These are phyloP conservation scores for Macrophya annulata DNA, from an alignment of 2,888 invertebrate genomes.

Conservation along the genomic window DNA sequence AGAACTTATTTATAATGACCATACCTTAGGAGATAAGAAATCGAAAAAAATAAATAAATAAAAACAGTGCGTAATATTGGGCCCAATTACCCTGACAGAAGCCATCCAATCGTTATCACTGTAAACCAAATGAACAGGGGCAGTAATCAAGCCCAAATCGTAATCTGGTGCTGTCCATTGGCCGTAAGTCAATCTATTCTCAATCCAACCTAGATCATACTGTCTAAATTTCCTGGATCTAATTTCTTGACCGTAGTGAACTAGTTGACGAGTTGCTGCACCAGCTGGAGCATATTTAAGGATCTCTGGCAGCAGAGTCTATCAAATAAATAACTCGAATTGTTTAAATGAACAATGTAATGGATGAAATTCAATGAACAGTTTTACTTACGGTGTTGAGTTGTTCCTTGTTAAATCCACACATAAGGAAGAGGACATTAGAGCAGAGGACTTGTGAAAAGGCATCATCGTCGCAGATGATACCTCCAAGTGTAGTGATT, in stretches of 20 bases:
- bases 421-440: conserved; percentile 85
- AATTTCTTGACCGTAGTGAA: conserved; percentile 88
- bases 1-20: background rate
- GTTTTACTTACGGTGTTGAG: conserved; percentile 79
- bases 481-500: conserved; percentile 79
- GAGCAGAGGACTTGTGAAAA: conserved; percentile 84
- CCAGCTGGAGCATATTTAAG: conserved; percentile 88
- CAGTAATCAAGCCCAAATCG: conserved; percentile 81
- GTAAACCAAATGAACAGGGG: conserved; percentile 86
- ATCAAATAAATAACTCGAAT: conserved; percentile 49
- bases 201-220: conserved; percentile 79
- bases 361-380: conserved; percentile 77
- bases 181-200: conserved; percentile 82
- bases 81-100: conserved; percentile 67
- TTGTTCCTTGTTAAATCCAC: conserved; percentile 83
- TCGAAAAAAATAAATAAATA: no score
- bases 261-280: conserved; percentile 85
- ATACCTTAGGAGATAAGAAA: background rate
- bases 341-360: background rate
- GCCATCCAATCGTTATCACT: conserved; percentile 86
- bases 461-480: conserved; percentile 82
- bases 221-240: conserved; percentile 71
- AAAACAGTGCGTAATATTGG: background rate
- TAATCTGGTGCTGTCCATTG: conserved; percentile 82
- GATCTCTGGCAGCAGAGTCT: conserved; percentile 87